Conservation (phyloP, 2,888 invertebrate species). For the Hydrotaea cyrtoneurina region DNA sequence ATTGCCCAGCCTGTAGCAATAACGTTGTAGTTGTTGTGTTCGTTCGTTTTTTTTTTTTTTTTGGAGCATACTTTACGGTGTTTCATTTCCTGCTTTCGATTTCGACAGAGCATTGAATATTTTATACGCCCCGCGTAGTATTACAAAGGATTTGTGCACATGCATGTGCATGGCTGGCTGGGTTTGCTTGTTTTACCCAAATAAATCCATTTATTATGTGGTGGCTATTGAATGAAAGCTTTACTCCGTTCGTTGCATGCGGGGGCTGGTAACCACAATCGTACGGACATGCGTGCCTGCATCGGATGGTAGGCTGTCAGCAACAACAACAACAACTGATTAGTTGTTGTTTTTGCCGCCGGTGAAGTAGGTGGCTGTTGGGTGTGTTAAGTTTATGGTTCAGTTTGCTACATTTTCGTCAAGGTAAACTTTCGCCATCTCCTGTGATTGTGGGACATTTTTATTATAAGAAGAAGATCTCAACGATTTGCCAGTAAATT, state of each 20-base stretch:
- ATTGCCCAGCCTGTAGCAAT: not conserved
- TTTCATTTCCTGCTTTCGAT: not conserved
- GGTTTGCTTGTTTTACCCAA: slow-evolving; percentile 55
- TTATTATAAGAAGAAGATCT: too few relatives aligned
- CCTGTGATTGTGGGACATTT: too few relatives aligned
- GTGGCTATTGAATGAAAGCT: slow-evolving; percentile 60
- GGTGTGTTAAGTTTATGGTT: too few relatives aligned
- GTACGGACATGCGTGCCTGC: not conserved
- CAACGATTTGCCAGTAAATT: too few relatives aligned
- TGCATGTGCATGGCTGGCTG: not conserved
- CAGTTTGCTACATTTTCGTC: too few relatives aligned
- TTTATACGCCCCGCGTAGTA: not conserved
- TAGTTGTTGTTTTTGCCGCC: not conserved
- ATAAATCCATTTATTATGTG: slow-evolving; percentile 63
- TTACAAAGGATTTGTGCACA: not conserved
- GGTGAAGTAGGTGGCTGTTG: too few relatives aligned
- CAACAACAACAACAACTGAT: too few relatives aligned
- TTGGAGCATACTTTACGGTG: not conserved
- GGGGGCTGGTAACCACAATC: not conserved
- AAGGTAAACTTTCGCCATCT: too few relatives aligned
- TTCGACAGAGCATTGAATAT: slow-evolving; percentile 11
- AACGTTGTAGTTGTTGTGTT: not conserved
- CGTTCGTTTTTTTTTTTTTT: too few relatives aligned
- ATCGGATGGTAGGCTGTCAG: slow-evolving; percentile 2
- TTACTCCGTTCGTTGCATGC: too few relatives aligned